phyloP scores from a whole-genome alignment of 2,113 vertebrate species.

The Suncus etruscus region DNA sequence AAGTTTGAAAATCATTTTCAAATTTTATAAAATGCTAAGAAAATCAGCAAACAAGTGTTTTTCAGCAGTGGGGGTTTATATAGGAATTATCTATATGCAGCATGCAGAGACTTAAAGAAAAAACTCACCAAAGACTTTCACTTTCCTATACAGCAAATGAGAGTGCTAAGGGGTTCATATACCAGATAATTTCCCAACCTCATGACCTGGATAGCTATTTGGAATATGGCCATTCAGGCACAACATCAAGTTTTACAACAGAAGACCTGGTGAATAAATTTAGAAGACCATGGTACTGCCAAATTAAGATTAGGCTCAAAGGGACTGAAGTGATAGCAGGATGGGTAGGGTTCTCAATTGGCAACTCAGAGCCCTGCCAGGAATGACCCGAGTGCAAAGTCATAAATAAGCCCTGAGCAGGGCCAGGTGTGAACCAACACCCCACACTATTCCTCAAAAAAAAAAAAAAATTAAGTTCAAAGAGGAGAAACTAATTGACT shows the following conservation, averaged over 20 bases:
- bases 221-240: background rate
- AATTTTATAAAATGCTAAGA: conserved; percentile 15
- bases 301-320: conserved; percentile 44
- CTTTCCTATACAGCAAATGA: background rate
- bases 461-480: background rate
- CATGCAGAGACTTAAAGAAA: conserved; percentile 22
- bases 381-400: too few species aligned
- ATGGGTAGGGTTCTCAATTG: too few species aligned
- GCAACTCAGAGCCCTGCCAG: too few species aligned
- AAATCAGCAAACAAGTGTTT: conserved; percentile 37
- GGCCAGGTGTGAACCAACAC: too few species aligned
- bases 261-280: background rate
- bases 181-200: background rate
- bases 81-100: background rate
- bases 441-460: too few species aligned
- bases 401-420: too few species aligned
- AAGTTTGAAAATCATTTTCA: background rate
- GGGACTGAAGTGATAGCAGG: background rate
- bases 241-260: conserved; percentile 5
- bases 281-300: background rate
- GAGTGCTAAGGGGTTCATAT: background rate
- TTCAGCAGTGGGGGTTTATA: background rate
- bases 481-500: background rate
- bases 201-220: conserved; percentile 1
- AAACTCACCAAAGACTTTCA: background rate